Percentiles rank a stretch among this genome's conserved stretches.
phyloP scores from a whole-genome alignment of 2,113 vertebrate genomes.

The Malurus elegans region DNA sequence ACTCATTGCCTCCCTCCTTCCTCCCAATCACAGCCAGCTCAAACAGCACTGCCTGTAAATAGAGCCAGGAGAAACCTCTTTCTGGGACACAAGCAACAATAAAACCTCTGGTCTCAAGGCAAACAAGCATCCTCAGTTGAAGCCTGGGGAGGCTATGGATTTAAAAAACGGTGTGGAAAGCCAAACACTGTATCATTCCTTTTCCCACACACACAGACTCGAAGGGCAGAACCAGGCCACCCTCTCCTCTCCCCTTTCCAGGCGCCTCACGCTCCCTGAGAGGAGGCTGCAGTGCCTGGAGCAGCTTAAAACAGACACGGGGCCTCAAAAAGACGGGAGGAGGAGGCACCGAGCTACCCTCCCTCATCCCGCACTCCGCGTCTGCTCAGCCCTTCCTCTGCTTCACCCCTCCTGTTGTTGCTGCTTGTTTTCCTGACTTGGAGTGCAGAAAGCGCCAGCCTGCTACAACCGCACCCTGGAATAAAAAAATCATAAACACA shows the following conservation, averaged over 20 bases:
- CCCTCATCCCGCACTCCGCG: not conserved
- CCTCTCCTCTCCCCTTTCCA: not conserved
- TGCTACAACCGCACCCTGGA: not conserved
- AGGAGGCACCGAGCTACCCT: not conserved
- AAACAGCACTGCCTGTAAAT: not conserved
- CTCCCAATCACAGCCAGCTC: conserved; percentile 20
- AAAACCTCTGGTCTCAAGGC: not conserved
- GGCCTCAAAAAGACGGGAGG: not conserved
- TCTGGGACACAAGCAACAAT: not conserved
- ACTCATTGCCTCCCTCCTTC: conserved; percentile 10
- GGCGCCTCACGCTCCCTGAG: not conserved
- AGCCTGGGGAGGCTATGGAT: not conserved
- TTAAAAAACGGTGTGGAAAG: not conserved
- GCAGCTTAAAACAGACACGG: conserved; percentile 14
- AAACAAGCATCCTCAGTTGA: conserved; percentile 31
- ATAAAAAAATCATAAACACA: not conserved
- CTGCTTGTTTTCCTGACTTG: not conserved
- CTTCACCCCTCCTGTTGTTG: not conserved
- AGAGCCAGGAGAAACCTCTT: not conserved
- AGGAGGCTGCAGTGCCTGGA: not conserved
- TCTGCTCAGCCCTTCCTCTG: not conserved
- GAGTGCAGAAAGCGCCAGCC: not conserved
- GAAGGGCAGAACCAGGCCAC: conserved; percentile 29
- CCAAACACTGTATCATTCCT: not conserved
- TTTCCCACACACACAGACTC: not conserved